Evolutionary conservation across 1,140 invertebrate species (phyloP).

Genomic region (Drosophila punjabiensis): DNA sequence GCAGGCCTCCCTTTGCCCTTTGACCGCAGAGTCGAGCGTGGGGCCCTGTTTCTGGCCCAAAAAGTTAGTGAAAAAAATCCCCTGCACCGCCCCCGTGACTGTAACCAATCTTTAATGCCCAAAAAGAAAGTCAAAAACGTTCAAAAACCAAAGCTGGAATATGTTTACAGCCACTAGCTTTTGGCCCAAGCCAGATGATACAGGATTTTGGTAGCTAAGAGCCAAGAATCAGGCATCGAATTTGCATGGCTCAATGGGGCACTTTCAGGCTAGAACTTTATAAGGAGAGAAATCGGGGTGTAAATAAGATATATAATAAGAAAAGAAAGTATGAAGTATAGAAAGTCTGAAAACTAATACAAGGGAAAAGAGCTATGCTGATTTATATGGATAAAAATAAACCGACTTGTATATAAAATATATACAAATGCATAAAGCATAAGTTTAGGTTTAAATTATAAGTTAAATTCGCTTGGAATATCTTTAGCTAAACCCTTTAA

Average conservation of each 20-base stretch:
- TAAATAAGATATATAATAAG: not conserved
- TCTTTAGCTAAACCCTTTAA: no score
- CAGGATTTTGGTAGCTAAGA: constrained; percentile 1
- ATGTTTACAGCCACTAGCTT: constrained; percentile 23
- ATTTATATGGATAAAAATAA: no score
- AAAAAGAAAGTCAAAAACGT: constrained; percentile 8
- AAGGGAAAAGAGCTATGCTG: no score
- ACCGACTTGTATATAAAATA: no score
- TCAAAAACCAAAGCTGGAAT: constrained; percentile 11
- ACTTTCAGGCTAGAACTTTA: not conserved
- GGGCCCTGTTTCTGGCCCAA: not conserved
- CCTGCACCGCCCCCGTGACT: not conserved
- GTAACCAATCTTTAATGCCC: constrained; percentile 31
- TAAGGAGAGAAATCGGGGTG: not conserved
- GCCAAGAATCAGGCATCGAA: not conserved
- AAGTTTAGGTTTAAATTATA: no score
- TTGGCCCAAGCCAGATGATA: constrained; percentile 12
- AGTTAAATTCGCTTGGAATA: no score
- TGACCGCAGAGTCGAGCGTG: constrained; percentile 20
- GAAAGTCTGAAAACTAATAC: not conserved
- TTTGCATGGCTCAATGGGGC: constrained; percentile 1
- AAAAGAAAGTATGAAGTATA: no score
- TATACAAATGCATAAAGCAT: no score
- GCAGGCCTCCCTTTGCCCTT: not conserved
- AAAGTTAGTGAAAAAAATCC: constrained; percentile 20